phyloP scores from a whole-genome alignment of 2,113 vertebrate genomes.

The Smithornis capensis region DNA sequence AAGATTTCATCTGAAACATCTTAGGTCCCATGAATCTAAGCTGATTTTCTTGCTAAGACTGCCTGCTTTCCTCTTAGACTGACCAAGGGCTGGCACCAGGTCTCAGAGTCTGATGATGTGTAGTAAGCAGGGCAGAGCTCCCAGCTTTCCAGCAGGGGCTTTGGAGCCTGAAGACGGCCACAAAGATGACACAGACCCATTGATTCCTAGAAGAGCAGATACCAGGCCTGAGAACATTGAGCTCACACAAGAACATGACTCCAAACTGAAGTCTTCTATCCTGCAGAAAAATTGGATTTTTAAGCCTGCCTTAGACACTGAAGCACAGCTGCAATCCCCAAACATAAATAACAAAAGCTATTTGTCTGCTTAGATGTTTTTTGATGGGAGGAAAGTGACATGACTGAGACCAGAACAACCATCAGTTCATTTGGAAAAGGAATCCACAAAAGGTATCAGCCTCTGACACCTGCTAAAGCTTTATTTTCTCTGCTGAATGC shows the following conservation, averaged over 20 bases:
- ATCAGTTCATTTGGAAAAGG: not conserved
- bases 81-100: not conserved
- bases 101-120: not conserved
- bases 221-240: not conserved
- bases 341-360: not conserved
- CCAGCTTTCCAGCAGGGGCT: not conserved
- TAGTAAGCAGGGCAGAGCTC: not conserved
- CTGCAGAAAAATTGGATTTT: not conserved
- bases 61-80: not conserved
- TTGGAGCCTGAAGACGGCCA: not conserved
- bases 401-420: not conserved
- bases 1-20: not conserved
- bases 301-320: not conserved
- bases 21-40: not conserved
- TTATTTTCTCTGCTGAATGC: not conserved
- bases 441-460: not conserved
- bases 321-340: not conserved
- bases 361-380: not conserved
- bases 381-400: not conserved
- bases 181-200: not conserved
- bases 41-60: not conserved
- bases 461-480: not conserved
- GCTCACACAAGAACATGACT: not conserved
- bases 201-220: not conserved
- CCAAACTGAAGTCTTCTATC: not conserved